Percentiles rank a stretch among this genome's conserved stretches.
These are phyloP conservation scores for Cinara cedri DNA, from an alignment of 2,888 invertebrate genomes.

Conservation along the genomic window DNA sequence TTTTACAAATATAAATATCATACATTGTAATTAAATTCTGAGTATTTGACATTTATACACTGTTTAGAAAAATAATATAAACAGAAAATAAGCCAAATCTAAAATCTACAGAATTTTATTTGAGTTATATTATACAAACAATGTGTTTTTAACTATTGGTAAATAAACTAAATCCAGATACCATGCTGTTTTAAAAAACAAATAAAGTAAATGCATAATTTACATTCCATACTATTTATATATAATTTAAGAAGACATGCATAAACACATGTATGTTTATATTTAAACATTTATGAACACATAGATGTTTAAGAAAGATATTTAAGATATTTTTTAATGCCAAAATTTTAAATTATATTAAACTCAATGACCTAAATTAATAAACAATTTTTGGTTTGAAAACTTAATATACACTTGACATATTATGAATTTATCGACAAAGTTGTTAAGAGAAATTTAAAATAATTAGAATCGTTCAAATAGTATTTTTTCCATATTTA, in stretches of 20 bases:
- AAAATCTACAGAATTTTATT: conserved; percentile 11
- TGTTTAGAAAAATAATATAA: conserved; percentile 32
- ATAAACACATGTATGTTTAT: conserved; percentile 1
- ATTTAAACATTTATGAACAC: conserved; percentile 14
- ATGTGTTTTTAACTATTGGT: conserved; percentile 34
- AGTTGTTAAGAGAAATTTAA: too few relatives aligned
- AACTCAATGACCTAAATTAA: neutral
- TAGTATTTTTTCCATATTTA: too few relatives aligned
- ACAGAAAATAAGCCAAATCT: conserved; percentile 23
- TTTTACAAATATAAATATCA: conserved; percentile 19
- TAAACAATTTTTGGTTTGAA: too few relatives aligned
- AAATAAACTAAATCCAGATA: conserved; percentile 31
- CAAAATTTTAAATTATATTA: neutral
- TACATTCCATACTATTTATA: neutral
- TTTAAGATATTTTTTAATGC: neutral
- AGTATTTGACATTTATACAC: conserved; percentile 21
- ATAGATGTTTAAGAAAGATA: neutral
- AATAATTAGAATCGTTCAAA: too few relatives aligned
- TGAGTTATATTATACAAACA: conserved; percentile 6
- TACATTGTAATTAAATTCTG: conserved; percentile 29
- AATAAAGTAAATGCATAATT: conserved; percentile 19
- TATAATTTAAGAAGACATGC: conserved; percentile 9
- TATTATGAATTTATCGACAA: too few relatives aligned
- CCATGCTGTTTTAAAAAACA: conserved; percentile 10
- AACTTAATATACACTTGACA: too few relatives aligned